phyloP scores from a whole-genome alignment of 2,888 invertebrate species.

The Cheilosia vulpina region DNA sequence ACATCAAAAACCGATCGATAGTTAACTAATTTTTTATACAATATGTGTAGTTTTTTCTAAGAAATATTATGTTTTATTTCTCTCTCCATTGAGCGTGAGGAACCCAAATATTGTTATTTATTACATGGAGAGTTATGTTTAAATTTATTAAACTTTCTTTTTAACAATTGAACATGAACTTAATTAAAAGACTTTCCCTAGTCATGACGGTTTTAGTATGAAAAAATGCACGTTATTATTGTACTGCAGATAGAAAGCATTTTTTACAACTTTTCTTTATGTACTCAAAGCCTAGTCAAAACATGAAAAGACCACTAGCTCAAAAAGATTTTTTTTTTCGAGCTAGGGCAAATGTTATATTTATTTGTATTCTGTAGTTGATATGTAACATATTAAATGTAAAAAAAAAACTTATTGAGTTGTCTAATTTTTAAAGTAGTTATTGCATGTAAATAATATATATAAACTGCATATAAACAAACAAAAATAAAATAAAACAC shows the following conservation, averaged over 20 bases:
- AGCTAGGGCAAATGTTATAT: constrained; percentile 31
- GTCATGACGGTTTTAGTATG: constrained; percentile 56
- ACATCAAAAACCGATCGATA: constrained; percentile 61
- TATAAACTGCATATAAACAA: constrained; percentile 10
- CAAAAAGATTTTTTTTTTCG: constrained; percentile 35
- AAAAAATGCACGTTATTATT: constrained; percentile 34
- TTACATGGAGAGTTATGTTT: constrained; percentile 16
- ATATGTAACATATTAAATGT: constrained; percentile 55
- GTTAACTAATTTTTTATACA: constrained; percentile 75
- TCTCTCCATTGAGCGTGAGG: constrained; percentile 51
- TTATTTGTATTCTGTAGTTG: constrained; percentile 59
- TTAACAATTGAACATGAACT: constrained; percentile 31
- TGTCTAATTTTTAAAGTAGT: constrained; percentile 63
- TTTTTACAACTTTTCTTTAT: constrained; percentile 35
- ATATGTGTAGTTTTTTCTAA: constrained; percentile 69
- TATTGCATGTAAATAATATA: constrained; percentile 69
- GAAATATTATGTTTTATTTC: constrained; percentile 40
- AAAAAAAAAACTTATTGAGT: constrained; percentile 55
- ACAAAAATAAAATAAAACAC: constrained; percentile 43
- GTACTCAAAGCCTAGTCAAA: constrained; percentile 57
- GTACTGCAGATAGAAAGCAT: constrained; percentile 30
- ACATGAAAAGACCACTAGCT: constrained; percentile 23
- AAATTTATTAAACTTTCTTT: constrained; percentile 11
- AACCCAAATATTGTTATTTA: constrained; percentile 63
- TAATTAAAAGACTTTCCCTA: constrained; percentile 51